Evolutionary conservation across 1,140 invertebrate genomes (phyloP).

Genomic region (Eupristina koningsbergeri): DNA sequence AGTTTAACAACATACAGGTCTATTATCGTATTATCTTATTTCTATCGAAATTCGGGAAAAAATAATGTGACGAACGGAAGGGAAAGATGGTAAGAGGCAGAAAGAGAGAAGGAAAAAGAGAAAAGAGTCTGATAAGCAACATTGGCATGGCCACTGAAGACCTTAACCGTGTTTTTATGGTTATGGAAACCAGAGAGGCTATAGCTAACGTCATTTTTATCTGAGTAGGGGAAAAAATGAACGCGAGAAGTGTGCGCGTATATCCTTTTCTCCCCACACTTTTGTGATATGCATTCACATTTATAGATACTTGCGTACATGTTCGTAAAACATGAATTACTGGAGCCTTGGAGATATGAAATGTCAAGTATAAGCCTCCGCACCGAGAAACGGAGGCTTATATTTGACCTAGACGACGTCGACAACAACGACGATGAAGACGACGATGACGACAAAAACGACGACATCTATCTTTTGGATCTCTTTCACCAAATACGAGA

Average conservation of each 20-base stretch:
- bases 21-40: conserved; percentile 16
- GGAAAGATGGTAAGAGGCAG: too few relatives aligned
- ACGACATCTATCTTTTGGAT: neutral
- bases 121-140: conserved; percentile 16
- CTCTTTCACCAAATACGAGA: conserved; percentile 22
- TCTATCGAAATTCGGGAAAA: neutral
- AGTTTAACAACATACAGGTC: neutral
- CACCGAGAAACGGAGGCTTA: too few relatives aligned
- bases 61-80: neutral
- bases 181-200: conserved; percentile 22
- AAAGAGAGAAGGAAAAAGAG: neutral
- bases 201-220: conserved; percentile 36
- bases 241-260: neutral
- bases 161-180: conserved; percentile 23
- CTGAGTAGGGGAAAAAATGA: conserved; percentile 17
- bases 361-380: neutral
- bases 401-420: too few relatives aligned
- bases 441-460: too few relatives aligned
- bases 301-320: neutral
- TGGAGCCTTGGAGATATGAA: neutral
- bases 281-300: neutral
- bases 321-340: neutral
- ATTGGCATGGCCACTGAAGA: conserved; percentile 18
- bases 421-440: too few relatives aligned
- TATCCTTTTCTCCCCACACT: neutral